Conservation (phyloP, 2,888 invertebrate species). For the Drosophila nr. fundita region DNA sequence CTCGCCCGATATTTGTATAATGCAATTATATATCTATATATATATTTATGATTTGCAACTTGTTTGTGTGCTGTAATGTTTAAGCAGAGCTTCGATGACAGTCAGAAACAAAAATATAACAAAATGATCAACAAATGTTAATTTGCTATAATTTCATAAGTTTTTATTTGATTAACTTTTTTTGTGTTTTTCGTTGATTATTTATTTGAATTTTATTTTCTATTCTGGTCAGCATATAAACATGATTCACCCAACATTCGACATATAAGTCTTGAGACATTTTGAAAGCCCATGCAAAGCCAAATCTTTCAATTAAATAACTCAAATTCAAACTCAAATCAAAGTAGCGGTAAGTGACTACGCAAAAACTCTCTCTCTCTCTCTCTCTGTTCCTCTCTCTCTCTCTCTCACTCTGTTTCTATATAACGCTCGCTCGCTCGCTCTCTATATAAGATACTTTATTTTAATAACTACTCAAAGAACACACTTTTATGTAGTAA, state of each 20-base stretch:
- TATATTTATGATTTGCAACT: conserved; percentile 62
- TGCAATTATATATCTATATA: conserved; percentile 45
- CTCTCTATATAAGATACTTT: conserved; percentile 59
- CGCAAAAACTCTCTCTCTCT: conserved; percentile 62
- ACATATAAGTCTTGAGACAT: conserved; percentile 62
- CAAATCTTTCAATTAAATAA: conserved; percentile 51
- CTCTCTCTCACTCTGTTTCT: conserved; percentile 37
- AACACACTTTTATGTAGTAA: conserved; percentile 45
- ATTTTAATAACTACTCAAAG: conserved; percentile 51
- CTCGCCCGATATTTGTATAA: conserved; percentile 55
- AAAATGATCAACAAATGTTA: conserved; percentile 59
- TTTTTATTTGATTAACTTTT: conserved; percentile 13
- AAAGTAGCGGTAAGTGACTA: conserved; percentile 73
- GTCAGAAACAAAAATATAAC: conserved; percentile 61
- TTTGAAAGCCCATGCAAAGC: conserved; percentile 52
- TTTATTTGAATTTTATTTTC: conserved; percentile 25
- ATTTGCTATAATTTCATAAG: conserved; percentile 22
- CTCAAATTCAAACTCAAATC: conserved; percentile 51
- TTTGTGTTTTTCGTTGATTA: conserved; percentile 9
- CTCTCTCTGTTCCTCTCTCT: conserved; percentile 23
- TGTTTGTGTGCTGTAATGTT: conserved; percentile 82
- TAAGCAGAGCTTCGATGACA: conserved; percentile 83
- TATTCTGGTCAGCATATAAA: conserved; percentile 59
- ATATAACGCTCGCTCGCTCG: conserved; percentile 69
- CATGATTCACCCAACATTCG: conserved; percentile 71